Conservation (phyloP, 1,140 invertebrate species). For the Physella acuta region DNA sequence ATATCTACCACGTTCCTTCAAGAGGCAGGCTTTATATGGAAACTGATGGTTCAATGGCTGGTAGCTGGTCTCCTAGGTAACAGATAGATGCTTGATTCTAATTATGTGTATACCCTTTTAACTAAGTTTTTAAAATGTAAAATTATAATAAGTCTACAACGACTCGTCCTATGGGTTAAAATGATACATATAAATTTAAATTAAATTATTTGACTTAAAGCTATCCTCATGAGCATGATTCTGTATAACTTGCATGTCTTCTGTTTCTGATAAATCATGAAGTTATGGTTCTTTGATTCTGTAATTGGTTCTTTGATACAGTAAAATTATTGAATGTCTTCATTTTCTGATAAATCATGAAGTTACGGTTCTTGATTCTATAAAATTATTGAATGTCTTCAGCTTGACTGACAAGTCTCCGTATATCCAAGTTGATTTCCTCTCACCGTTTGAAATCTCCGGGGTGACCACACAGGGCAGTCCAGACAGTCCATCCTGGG, state of each 20-base stretch:
- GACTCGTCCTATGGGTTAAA: too few relatives aligned
- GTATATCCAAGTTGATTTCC: slow-evolving; percentile 66
- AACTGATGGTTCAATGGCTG: slow-evolving; percentile 35
- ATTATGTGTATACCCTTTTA: not conserved
- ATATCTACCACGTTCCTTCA: slow-evolving; percentile 33
- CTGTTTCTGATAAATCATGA: too few relatives aligned
- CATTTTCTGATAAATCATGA: too few relatives aligned
- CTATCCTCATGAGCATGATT: too few relatives aligned
- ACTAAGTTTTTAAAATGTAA: not conserved
- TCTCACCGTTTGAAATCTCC: slow-evolving; percentile 72
- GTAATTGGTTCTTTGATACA: too few relatives aligned
- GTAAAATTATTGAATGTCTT: too few relatives aligned
- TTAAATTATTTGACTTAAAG: too few relatives aligned
- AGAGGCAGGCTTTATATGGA: slow-evolving; percentile 37
- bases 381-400: slow-evolving; percentile 20
- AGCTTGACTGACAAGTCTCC: slow-evolving; percentile 38
- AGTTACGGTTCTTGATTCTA: too few relatives aligned
- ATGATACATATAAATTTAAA: too few relatives aligned
- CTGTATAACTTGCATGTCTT: too few relatives aligned
- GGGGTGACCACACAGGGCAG: slow-evolving; percentile 73
- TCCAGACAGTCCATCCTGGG: slow-evolving; percentile 64
- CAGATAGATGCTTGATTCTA: not conserved
- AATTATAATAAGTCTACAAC: too few relatives aligned
- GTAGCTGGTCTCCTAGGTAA: slow-evolving; percentile 49
- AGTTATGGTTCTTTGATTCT: too few relatives aligned